Conservation (phyloP, 2,888 invertebrate genomes). For the Tipula vernalis region DNA sequence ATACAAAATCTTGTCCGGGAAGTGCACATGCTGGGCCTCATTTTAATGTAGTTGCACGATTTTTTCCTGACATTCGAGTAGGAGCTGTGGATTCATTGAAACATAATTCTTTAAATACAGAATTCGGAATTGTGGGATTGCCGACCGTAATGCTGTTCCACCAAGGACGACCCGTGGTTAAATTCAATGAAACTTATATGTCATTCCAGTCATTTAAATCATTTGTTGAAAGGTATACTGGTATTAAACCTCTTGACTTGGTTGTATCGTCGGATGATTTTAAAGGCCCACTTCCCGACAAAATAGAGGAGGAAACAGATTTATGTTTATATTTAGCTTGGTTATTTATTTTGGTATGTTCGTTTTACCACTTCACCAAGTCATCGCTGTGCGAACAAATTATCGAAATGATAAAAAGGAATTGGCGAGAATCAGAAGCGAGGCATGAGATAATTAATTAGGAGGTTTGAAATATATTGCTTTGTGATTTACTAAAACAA, state of each 20-base stretch:
- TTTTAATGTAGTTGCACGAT: conserved; percentile 78
- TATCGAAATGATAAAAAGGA: conserved; percentile 70
- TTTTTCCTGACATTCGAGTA: conserved; percentile 75
- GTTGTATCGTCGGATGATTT: conserved; percentile 64
- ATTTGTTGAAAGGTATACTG: conserved; percentile 67
- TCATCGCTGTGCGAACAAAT: conserved; percentile 67
- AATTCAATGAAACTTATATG: conserved; percentile 72
- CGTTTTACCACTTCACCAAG: conserved; percentile 61
- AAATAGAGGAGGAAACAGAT: conserved; percentile 65
- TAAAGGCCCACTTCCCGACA: conserved; percentile 66
- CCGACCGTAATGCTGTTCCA: conserved; percentile 83
- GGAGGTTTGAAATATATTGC: background rate
- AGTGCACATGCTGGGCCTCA: conserved; percentile 82
- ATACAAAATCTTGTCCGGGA: conserved; percentile 79
- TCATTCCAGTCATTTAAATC: conserved; percentile 64
- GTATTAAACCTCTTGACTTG: conserved; percentile 47
- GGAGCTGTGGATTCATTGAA: conserved; percentile 82
- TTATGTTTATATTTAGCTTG: conserved; percentile 72
- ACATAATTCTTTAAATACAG: conserved; percentile 73
- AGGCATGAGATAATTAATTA: conserved; percentile 24
- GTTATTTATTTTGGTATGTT: conserved; percentile 66
- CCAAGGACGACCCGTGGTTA: conserved; percentile 72
- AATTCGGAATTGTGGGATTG: conserved; percentile 82
- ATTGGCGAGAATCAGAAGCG: conserved; percentile 77
- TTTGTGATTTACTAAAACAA: background rate